Evolutionary conservation across 2,113 vertebrate genomes (phyloP), one percentile per base, ranked within the genome.

Genomic region (Oplegnathus fasciatus): DNA sequence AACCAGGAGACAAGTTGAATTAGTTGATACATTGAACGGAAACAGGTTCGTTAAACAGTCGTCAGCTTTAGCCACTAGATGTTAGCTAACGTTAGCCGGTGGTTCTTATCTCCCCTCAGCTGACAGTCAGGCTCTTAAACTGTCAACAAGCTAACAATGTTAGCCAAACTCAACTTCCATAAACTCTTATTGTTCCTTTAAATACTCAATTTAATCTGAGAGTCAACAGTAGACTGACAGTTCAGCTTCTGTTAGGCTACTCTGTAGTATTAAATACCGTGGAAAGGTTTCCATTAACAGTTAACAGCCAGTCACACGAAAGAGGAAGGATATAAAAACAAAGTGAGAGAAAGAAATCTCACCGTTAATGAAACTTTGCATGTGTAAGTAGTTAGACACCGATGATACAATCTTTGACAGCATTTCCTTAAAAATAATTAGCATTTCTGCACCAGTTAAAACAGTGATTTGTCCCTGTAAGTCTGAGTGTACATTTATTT

Each of bases 101-200:
- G 57, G n/a, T 37, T 74, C 64, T 86, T 84, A 60, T 52, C 50
- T 60, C 64, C 84, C 9, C 68, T 92, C 86, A 90, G 84, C 87
- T 92, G 90, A 91, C 82, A 50, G 84, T 90, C 93, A 88, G 70
- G 60, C 58, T 84, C 40, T 18, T 50, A 44, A 72, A 40, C 60
- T 75, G 30, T 76, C 34, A 71, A 37, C 34, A 37, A 6, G 75
- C 74, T 71, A 75, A 40, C 70, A 22, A 37, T 28, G 9, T 60
- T n/a, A 54, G 52, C 58, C 9, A 60, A 46, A 6, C 60, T 71
- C 5, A 15, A 10, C 28, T 69, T 14, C 28, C 40, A 70, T 18
- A 15, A 37, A 73, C 30, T 48, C 2, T 37, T 15, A 2, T 1
- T 26, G 13, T 18, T 18, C 13, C 14, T 55, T 61, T 5, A 24